phyloP scores from a whole-genome alignment of 2,888 invertebrate species.

The Chaetogeoica ovagalla region DNA sequence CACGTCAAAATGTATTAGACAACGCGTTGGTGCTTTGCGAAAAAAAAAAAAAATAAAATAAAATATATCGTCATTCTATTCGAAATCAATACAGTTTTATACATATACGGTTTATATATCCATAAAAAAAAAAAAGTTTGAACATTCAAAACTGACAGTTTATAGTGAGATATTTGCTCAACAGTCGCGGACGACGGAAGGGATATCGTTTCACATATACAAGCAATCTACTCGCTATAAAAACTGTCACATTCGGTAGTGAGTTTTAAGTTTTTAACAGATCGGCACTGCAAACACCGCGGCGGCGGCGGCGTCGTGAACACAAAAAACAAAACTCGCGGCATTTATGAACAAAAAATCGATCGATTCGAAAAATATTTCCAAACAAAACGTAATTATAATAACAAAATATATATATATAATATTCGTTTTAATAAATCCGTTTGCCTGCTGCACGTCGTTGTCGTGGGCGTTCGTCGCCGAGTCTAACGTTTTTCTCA shows the following conservation, averaged over 20 bases:
- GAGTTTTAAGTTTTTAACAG: background rate
- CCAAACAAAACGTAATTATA: too few species aligned
- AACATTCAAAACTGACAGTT: constrained; percentile 15
- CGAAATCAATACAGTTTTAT: constrained; percentile 21
- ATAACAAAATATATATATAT: too few species aligned
- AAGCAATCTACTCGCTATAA: background rate
- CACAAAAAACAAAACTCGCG: too few species aligned
- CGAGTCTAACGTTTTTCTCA: too few species aligned
- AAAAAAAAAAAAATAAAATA: background rate
- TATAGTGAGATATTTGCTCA: background rate
- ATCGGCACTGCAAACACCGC: too few species aligned
- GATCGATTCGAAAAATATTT: too few species aligned
- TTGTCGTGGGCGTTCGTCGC: too few species aligned
- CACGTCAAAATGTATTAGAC: constrained; percentile 17
- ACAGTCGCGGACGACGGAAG: too few species aligned
- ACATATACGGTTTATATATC: constrained; percentile 3
- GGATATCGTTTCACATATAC: background rate
- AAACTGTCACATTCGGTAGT: constrained; percentile 19
- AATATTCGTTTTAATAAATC: too few species aligned
- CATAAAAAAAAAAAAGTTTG: constrained; percentile 10
- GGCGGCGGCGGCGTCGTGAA: too few species aligned
- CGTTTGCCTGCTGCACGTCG: too few species aligned
- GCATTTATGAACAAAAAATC: too few species aligned
- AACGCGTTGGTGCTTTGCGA: background rate
- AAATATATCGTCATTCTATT: background rate